Evolutionary conservation across 2,797 vertebrate species (phyloP), one percentile per base, ranked within the genome.

Genomic region (Diceros bicornis): DNA sequence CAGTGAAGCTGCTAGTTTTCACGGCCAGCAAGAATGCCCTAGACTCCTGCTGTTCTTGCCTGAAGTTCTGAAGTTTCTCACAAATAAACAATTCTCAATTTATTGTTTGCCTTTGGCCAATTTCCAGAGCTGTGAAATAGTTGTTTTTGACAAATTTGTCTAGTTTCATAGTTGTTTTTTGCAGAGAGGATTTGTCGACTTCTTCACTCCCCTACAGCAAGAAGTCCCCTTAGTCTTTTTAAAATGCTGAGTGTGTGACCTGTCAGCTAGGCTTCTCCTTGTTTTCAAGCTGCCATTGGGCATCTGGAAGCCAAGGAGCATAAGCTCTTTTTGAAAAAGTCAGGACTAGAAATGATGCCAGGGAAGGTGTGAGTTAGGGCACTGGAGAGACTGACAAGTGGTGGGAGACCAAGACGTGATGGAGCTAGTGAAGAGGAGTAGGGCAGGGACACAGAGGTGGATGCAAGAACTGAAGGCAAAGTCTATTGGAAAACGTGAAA

Each of bases 101-200:
- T 95, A 69, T 87, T 89, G 55, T 93, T 94, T 97, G 94, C 75
- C 75, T 96, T 84, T 87, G 84, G 69, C 41, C 81, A 87, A n/a
- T 92, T 94, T 93, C 85, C 64, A 84, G 93, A 59, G 47, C 17
- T 55, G 79, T 62, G 75, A 84, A 89, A 74, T 89, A 59, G 62
- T 61, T 78, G 82, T 86, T 96, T 93, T 94, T 61, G 83, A 93
- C 62, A 95, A 55, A 92, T 81, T 78, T 44, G 37, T 89, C 29
- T 89, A 64, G 79, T 91, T 85, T 92, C 88, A 55, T 29, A 62
- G 72, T 59, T 93, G 29, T 20, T 91, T 82, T 82, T 90, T 90
- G 27, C 59, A 84, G 74, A 64, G 62, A 79, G 41, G 34, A 75
- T 86, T 94, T 92, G 59, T 95, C 23, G 47, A 72, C 55, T 21